Conservation (phyloP, 2,888 invertebrate genomes). For the Catonia carolina region DNA sequence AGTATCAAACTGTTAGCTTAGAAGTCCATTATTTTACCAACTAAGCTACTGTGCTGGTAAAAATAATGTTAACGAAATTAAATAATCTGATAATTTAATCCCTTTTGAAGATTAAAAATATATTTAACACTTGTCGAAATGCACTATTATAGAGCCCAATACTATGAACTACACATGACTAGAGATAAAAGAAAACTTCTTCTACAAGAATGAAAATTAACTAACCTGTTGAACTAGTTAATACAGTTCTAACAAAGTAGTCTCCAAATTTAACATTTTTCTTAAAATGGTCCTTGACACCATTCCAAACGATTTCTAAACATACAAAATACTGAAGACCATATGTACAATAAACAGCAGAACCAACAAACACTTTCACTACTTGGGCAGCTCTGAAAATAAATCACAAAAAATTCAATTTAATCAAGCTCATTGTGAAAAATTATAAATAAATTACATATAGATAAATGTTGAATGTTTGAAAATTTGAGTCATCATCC, state of each 20-base stretch:
- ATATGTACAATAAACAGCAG: conserved; percentile 91
- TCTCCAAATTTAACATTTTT: conserved; percentile 48
- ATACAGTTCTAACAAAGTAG: conserved; percentile 56
- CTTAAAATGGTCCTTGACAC: conserved; percentile 66
- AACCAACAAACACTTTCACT: conserved; percentile 77
- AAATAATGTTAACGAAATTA: too few relatives aligned
- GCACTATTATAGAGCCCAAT: too few relatives aligned
- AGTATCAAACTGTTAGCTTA: too few relatives aligned
- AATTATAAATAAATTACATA: not conserved
- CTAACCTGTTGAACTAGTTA: conserved; percentile 50
- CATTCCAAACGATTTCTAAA: conserved; percentile 84
- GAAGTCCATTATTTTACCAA: too few relatives aligned
- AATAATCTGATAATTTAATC: too few relatives aligned
- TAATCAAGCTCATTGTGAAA: conserved; percentile 8
- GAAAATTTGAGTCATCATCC: not conserved
- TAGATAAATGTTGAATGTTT: too few relatives aligned
- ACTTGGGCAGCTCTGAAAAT: conserved; percentile 69
- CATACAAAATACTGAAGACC: conserved; percentile 96
- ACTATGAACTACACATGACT: too few relatives aligned
- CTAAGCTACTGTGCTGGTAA: too few relatives aligned
- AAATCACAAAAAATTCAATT: conserved; percentile 18
- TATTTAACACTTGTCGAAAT: too few relatives aligned
- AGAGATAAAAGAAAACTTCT: too few relatives aligned
- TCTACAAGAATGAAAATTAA: too few relatives aligned
- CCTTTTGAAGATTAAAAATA: too few relatives aligned